Evolutionary conservation across 2,888 invertebrate genomes (phyloP), one percentile per base, ranked within the genome.

Genomic region (Pristionchus mayeri): DNA sequence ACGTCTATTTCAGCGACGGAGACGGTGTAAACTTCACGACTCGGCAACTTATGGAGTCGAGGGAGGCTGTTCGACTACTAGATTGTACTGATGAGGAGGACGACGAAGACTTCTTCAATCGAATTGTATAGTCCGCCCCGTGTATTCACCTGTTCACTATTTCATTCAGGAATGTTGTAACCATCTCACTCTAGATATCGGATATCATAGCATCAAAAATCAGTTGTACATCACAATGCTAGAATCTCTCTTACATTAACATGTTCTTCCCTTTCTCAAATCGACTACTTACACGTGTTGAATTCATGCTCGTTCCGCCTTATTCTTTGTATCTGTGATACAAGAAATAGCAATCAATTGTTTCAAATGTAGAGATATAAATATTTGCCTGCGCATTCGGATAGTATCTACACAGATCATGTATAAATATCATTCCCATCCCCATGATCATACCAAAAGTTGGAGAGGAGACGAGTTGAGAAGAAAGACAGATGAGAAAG

Each of bases 1-100:
- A 40, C 54, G 54, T 86, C 86, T 13, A 24, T 83, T 89, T 85
- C 88, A 89, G 89, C 57, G 86, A 87, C 87, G 89, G 89, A 83
- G 88, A 89, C 85, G 89, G 89, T 83, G 86, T 89, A 80, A 86
- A 83, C 83, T 89, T 85, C 40, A 30, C 79, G 1, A 54, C 79
- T 34, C 52, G 40, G 37, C n/a, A n/a, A n/a, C n/a, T n/a, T n/a
- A n/a, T 40, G 11, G 34, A 34, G 37, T 52, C 79, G 7, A n/a
- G 52, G 13, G 79, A 79, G 48, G 79, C 30, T 85, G 87, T 50
- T 86, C 85, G 57, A 44, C 63, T 60, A 34, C 63, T 82, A 24
- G 30, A 30, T 30, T 34, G 34, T 30, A 54, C 27, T 52, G 83
- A 83, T 44, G 50, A 67, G 3, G 83, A 83, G 18, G 83, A 83